Evolutionary conservation across 37 sponge, comb jelly and placozoan species (phyloP), one percentile per base, ranked within the genome.

Genomic region (Diacarnus erythraeanus): DNA sequence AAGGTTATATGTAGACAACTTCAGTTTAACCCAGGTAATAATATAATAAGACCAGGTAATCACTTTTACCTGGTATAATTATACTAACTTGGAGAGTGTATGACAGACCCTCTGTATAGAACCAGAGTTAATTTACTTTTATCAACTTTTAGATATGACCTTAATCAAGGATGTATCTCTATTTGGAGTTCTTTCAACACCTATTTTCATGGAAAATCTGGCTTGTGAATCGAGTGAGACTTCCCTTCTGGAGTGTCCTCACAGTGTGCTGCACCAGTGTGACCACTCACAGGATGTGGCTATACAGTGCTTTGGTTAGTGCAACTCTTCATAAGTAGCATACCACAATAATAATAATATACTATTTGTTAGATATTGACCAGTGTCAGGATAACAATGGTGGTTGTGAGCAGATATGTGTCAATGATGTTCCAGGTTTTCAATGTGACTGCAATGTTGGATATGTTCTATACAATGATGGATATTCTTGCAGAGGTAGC

Each of bases 281-380:
- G 58, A 69, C 47, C 85, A 84, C 44, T 77, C 80, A 30, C 70
- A 84, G 30, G 85, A 84, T 84, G 79, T 60, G 25, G 79, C 80
- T 57, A 70, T 84, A 23, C 37, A 38, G 40, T 82, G 82, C 35
- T 35, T 38, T 21, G 60, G 73, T 82, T 68, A 26, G 35, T 6
- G 1, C 36, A 29, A 40, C 31, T 47, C 51, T 47, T 47, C 12
- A 6, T 47, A 15, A 15, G 51, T 12, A 15, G 6, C 51, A 15
- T 47, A 12, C 51, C 51, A 47, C 6, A 47, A 38, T 64, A 4
- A 20, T 22, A 40, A 58, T 22, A 5, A 9, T 10, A 2, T 77
- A 18, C 27, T 44, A 4, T 6, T 59, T 8, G 42, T 37, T 74
- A 80, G 87, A 86, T 75, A 75, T 80, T 8, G 47, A 86, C 54